A percentile compares a stretch with the other conserved stretches of the same genome.
Evolutionary conservation across 2,888 invertebrate species (phyloP).

Genomic region (Lithophane socia): DNA sequence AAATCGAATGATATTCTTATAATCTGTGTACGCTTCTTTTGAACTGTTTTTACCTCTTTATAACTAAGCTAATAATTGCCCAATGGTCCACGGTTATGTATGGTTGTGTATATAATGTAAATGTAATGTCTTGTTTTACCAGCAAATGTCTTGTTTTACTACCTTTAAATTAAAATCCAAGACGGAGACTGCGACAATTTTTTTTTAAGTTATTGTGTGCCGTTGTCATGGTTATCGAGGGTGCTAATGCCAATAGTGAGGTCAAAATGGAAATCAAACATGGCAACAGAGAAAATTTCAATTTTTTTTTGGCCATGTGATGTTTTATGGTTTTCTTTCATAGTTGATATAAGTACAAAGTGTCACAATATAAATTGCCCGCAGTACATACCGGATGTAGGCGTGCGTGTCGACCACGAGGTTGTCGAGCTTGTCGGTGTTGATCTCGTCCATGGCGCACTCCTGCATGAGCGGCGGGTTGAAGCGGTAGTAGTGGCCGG

Average conservation of each 20-base stretch:
- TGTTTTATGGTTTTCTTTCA: neutral
- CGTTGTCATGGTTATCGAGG: neutral
- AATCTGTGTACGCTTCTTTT: no score
- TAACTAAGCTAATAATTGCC: neutral
- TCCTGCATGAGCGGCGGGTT: constrained; percentile 96
- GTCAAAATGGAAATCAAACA: neutral
- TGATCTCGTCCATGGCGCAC: constrained; percentile 95
- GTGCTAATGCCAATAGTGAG: no score
- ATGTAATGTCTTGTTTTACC: no score
- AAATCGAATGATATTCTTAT: no score
- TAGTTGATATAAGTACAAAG: neutral
- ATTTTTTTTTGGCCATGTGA: neutral
- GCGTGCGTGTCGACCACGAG: constrained; percentile 94
- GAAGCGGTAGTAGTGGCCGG: constrained; percentile 94
- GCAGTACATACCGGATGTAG: constrained; percentile 86
- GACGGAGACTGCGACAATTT: neutral
- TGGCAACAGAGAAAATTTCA: neutral
- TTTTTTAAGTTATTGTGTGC: no score
- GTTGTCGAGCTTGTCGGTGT: constrained; percentile 92
- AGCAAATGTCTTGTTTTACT: no score
- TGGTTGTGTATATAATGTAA: neutral
- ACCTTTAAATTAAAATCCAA: neutral
- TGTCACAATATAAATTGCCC: neutral
- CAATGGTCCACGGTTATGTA: neutral
- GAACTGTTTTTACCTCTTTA: no score